phyloP scores from a whole-genome alignment of 1,140 invertebrate genomes.

The Drosophila rufa region DNA sequence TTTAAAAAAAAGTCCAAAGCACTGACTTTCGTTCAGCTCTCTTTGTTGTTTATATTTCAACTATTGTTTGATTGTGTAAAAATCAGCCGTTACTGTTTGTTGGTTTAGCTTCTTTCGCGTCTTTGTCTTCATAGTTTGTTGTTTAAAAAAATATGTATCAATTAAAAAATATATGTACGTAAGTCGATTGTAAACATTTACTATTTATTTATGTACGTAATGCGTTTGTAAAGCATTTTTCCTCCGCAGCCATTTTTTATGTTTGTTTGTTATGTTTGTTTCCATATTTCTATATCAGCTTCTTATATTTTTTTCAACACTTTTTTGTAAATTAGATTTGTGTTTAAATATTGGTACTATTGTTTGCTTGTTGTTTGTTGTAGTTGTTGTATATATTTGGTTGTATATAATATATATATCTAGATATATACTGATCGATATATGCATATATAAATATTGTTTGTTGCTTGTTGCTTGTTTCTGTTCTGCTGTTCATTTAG shows the following conservation, averaged over 20 bases:
- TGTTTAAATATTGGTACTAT: slow-evolving; percentile 75
- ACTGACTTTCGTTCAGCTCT: slow-evolving; percentile 4
- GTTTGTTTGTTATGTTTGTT: slow-evolving; percentile 22
- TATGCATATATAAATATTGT: slow-evolving; percentile 73
- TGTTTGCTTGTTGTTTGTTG: slow-evolving; percentile 55
- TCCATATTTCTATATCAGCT: slow-evolving; percentile 46
- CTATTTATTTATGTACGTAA: slow-evolving; percentile 47
- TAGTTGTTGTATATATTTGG: slow-evolving; percentile 60
- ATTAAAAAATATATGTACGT: slow-evolving; percentile 51
- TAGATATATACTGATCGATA: slow-evolving; percentile 53
- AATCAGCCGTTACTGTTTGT: slow-evolving; percentile 23
- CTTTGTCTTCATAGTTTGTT: slow-evolving; percentile 39
- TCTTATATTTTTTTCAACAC: slow-evolving; percentile 26
- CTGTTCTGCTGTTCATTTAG: slow-evolving; percentile 57
- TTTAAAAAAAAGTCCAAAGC: slow-evolving; percentile 23
- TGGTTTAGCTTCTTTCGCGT: slow-evolving; percentile 27
- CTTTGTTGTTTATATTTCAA: slow-evolving; percentile 36
- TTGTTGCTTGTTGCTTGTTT: slow-evolving; percentile 44
- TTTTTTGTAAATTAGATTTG: slow-evolving; percentile 59
- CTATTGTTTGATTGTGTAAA: slow-evolving; percentile 57
- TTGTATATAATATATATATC: slow-evolving; percentile 50
- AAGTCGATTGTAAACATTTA: slow-evolving; percentile 56
- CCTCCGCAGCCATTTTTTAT: slow-evolving; percentile 36
- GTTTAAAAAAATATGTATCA: slow-evolving; percentile 50
- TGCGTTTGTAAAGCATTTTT: slow-evolving; percentile 46